Evolutionary conservation across 2,888 invertebrate species (phyloP), one percentile per base, ranked within the genome.

Genomic region (Eupithecia dodoneata): DNA sequence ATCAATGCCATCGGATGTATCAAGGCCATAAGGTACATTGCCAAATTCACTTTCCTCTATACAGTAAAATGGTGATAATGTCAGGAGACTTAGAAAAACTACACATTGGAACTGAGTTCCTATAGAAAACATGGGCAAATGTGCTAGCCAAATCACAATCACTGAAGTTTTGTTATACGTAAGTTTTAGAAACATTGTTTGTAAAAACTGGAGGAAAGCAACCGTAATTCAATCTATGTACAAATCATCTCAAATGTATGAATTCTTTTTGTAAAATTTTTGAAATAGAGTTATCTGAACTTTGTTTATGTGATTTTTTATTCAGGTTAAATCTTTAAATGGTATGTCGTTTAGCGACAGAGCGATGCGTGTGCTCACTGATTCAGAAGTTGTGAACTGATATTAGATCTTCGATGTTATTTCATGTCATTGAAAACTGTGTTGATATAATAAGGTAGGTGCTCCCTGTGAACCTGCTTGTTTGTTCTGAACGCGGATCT

Each of bases 341-440:
- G 18, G 59, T 59, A 18, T 59, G 10, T 30, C 12, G 10, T 30
- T 10, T 30, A 2, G 2, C 63, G 12, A 18, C 10, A 4, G 30
- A 63, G 10, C 18, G 63, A 4, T 30, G 12, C 10, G 63, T 30
- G 30, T 63, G 63, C 9, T 18, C 9, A 30, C 63, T 63, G 63
- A 30, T 63, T 30, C 18, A 63, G 30, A 63, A 4, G 18, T 18
- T 63, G 63, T 12, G 12, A 63, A 63, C 12, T 63, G 63, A 63
- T 63, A 63, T 63, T 63, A 63, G 18, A 63, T 63, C 63, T 10
- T 63, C 63, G 63, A 63, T 63, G 63, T 63, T 63, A 63, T 63
- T 63, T 30, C n/a, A 63, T 63, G 3, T 63, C 4, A 63, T 30
- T 63, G 30, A 30, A 63, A 63, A 63, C n/a, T 30, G 10, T 63